Conservation (phyloP, 1,140 invertebrate species). For the Caenorhabditis inopinata region DNA sequence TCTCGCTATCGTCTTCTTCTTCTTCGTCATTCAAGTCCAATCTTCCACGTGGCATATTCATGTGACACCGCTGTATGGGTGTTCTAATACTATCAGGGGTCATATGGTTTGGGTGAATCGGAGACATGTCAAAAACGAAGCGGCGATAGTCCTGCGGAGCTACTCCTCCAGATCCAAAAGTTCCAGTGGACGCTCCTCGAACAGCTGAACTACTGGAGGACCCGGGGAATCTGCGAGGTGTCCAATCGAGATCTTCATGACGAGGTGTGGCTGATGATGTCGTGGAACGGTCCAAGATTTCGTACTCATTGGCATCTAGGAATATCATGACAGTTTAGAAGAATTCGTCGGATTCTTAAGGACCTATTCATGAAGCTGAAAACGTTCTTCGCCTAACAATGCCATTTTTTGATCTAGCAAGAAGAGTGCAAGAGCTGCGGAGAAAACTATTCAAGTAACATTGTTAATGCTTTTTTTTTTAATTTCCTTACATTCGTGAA, state of each 20-base stretch:
- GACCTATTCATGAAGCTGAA: too few species aligned
- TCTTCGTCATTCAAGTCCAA: slow-evolving; percentile 10
- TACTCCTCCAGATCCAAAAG: background rate
- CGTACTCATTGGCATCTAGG: slow-evolving; percentile 18
- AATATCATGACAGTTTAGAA: background rate
- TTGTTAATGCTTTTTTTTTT: too few species aligned
- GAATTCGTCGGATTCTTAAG: too few species aligned
- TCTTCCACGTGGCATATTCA: background rate
- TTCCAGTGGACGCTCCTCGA: background rate
- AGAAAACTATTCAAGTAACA: too few species aligned
- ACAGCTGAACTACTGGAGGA: background rate
- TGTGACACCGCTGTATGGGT: background rate
- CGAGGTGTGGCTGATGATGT: background rate
- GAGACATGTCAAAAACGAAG: slow-evolving; percentile 7
- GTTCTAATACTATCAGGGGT: background rate
- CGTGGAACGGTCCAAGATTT: background rate
- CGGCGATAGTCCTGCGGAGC: background rate
- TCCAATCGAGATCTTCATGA: slow-evolving; percentile 13
- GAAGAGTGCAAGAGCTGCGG: too few species aligned
- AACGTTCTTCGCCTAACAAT: too few species aligned
- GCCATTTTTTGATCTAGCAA: too few species aligned
- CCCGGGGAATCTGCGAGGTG: background rate
- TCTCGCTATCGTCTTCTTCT: background rate
- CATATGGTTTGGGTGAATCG: slow-evolving; percentile 12
- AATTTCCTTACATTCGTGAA: too few species aligned